Percentiles rank a stretch among this genome's conserved stretches.
These are phyloP conservation scores for Belgica antarctica DNA, from an alignment of 2,888 invertebrate genomes.

Conservation along the genomic window DNA sequence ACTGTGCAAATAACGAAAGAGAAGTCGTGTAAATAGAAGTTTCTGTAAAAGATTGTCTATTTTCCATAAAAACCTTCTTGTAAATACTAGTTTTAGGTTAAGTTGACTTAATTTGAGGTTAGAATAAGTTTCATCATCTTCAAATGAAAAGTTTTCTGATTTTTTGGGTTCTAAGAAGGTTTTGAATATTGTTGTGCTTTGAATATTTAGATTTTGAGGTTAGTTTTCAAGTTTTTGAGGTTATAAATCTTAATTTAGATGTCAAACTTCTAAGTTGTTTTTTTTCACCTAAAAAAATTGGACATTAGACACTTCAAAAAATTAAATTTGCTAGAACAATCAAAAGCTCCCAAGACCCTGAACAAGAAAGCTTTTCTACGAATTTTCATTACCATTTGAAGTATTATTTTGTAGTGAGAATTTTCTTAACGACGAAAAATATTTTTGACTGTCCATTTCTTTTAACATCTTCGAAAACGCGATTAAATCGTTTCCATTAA, in stretches of 20 bases:
- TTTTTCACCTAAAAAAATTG: no score
- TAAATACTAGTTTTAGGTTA: conserved; percentile 21
- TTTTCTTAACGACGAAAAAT: conserved; percentile 21
- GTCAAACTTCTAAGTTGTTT: no score
- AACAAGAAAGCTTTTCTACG: not conserved
- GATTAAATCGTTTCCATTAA: not conserved
- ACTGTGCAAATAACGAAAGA: conserved; percentile 43
- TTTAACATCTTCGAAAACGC: no score
- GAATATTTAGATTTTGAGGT: no score
- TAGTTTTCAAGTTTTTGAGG: no score
- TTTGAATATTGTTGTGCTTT: no score
- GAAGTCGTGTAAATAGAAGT: conserved; percentile 38
- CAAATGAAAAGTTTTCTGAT: no score
- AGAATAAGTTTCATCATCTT: conserved; percentile 5
- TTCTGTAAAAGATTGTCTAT: not conserved
- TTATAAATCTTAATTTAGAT: no score
- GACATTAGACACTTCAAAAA: no score
- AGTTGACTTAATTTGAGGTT: not conserved
- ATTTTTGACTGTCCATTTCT: no score
- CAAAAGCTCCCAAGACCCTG: not conserved
- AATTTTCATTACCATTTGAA: conserved; percentile 14
- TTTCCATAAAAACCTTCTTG: conserved; percentile 38
- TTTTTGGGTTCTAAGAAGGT: no score
- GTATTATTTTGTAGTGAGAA: conserved; percentile 26
- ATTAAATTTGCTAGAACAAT: not conserved